phyloP scores from a whole-genome alignment of 2,113 vertebrate species.

The Tylochromis polylepis region DNA sequence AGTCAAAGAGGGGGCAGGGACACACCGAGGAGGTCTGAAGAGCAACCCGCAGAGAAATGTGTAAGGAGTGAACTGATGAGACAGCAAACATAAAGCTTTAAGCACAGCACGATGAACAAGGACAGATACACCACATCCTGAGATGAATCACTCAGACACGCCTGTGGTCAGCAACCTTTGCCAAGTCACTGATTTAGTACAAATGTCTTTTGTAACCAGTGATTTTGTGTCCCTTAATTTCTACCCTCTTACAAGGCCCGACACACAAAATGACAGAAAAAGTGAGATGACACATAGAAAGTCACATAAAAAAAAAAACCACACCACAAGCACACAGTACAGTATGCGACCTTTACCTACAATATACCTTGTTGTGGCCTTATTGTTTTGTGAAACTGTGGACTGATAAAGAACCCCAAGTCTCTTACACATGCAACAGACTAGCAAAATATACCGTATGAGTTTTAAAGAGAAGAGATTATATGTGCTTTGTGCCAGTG shows the following conservation, averaged over 20 bases:
- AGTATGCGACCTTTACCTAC: background rate
- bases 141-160: conserved; percentile 2
- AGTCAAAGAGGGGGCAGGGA: background rate
- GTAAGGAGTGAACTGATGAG: background rate
- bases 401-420: background rate
- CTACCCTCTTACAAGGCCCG: background rate
- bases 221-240: background rate
- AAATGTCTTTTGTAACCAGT: background rate
- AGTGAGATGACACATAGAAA: background rate
- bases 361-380: background rate
- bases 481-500: conserved; percentile 27
- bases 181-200: background rate
- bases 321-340: background rate
- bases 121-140: background rate
- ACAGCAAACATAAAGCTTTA: conserved; percentile 26
- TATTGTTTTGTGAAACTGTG: background rate
- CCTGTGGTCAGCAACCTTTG: conserved; percentile 6
- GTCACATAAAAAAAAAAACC: background rate
- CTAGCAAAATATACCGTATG: background rate
- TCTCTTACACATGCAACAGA: conserved; percentile 5
- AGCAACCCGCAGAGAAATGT: conserved; percentile 10
- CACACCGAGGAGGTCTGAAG: background rate
- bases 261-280: background rate
- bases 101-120: background rate
- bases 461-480: background rate